Conservation (phyloP, 2,113 vertebrate species). For the Condylura cristata region DNA sequence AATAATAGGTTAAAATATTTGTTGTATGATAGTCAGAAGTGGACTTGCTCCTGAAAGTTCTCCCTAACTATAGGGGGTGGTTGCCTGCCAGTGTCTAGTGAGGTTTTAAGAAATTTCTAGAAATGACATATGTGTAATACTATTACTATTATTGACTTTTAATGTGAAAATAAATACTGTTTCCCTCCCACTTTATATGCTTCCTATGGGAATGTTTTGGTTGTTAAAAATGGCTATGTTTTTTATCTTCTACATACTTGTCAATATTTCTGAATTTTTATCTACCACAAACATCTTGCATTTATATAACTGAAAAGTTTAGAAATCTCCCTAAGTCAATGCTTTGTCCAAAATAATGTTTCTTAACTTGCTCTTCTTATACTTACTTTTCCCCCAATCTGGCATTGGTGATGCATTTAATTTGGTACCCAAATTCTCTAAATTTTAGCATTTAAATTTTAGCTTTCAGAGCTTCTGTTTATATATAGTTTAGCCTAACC, state of each 20-base stretch:
- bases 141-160: constrained; percentile 19
- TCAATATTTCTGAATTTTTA: constrained; percentile 13
- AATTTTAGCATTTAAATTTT: background rate
- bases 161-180: constrained; percentile 36
- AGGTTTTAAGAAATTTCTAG: constrained; percentile 40
- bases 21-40: background rate
- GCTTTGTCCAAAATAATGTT: background rate
- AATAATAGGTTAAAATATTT: constrained; percentile 25
- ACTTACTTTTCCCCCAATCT: background rate
- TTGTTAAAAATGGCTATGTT: too few relatives aligned
- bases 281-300: background rate
- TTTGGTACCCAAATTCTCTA: background rate
- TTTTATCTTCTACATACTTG: background rate
- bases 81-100: background rate
- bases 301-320: background rate
- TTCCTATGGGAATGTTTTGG: background rate
- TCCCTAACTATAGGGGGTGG: background rate
- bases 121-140: constrained; percentile 26
- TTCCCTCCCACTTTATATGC: background rate
- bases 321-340: background rate
- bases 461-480: background rate
- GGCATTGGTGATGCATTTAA: background rate
- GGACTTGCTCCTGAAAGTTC: background rate
- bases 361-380: background rate
- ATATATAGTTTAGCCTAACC: background rate